Percentiles rank a stretch among this genome's conserved stretches.
Conservation (phyloP, 2,888 invertebrate genomes). For the Thymelicus acteon region DNA sequence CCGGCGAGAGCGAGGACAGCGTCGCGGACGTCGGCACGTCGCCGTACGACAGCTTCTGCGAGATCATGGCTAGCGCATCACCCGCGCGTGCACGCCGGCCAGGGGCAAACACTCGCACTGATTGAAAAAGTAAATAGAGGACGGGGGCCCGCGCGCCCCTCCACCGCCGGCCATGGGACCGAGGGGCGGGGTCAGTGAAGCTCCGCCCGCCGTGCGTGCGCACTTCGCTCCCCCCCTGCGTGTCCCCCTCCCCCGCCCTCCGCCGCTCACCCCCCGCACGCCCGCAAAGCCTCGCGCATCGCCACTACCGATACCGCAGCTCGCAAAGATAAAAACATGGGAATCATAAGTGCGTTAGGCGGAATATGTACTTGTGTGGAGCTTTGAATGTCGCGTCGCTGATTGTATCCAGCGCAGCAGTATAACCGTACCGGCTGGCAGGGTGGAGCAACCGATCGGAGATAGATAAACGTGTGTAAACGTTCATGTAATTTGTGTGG, state of each 20-base stretch:
- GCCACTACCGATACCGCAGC: slow-evolving; percentile 75
- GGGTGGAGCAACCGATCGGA: not conserved
- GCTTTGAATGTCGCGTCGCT: slow-evolving; percentile 49
- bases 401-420: slow-evolving; percentile 20
- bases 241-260: slow-evolving; percentile 47
- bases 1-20: slow-evolving; percentile 89
- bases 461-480: not conserved
- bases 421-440: not conserved
- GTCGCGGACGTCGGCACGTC: slow-evolving; percentile 87
- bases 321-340: slow-evolving; percentile 81
- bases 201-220: slow-evolving; percentile 51
- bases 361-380: slow-evolving; percentile 75
- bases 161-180: slow-evolving; percentile 72
- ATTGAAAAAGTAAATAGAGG: slow-evolving; percentile 86
- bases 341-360: slow-evolving; percentile 80
- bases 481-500: not conserved
- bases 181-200: slow-evolving; percentile 65
- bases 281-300: slow-evolving; percentile 44
- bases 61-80: slow-evolving; percentile 87
- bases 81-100: slow-evolving; percentile 84
- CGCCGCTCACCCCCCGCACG: slow-evolving; percentile 48
- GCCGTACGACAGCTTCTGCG: slow-evolving; percentile 89
- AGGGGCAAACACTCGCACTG: slow-evolving; percentile 85
- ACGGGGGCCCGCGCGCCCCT: slow-evolving; percentile 79
- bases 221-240: slow-evolving; percentile 46